Conservation (phyloP, 2,797 vertebrate genomes). For the Hydrophis major region DNA sequence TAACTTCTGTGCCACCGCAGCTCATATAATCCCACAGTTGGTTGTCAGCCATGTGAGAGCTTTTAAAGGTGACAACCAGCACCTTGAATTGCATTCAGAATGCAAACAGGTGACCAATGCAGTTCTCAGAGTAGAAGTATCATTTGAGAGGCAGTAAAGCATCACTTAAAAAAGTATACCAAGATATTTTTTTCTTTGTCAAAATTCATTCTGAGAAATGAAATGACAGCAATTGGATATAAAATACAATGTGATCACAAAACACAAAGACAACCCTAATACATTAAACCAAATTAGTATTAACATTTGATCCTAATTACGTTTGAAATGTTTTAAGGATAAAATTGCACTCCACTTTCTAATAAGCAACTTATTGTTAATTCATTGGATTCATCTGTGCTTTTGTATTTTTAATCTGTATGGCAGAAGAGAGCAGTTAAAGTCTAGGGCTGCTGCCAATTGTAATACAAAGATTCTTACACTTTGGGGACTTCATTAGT, state of each 20-base stretch:
- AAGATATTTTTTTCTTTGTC: slow-evolving; percentile 10
- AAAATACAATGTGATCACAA: slow-evolving; percentile 26
- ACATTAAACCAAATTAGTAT: slow-evolving; percentile 1
- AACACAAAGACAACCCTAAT: slow-evolving; percentile 6
- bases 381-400: slow-evolving; percentile 56
- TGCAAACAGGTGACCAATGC: neutral
- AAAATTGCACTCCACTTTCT: slow-evolving; percentile 35
- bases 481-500: slow-evolving; percentile 42
- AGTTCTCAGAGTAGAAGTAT: neutral
- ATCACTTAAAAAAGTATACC: neutral
- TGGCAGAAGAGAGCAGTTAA: slow-evolving; percentile 31
- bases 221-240: slow-evolving; percentile 25
- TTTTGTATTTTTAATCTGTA: slow-evolving; percentile 64
- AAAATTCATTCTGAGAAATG: slow-evolving; percentile 27
- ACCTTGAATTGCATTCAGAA: neutral
- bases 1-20: no score
- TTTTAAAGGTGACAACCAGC: neutral
- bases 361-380: slow-evolving; percentile 59
- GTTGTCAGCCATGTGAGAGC: neutral
- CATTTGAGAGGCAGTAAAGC: neutral
- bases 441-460: slow-evolving; percentile 37
- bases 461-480: slow-evolving; percentile 47
- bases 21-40: neutral
- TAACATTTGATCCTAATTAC: slow-evolving; percentile 32
- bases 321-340: slow-evolving; percentile 43